These are phyloP conservation scores for Sminthurides aquaticus DNA, from an alignment of 2,888 invertebrate genomes.

Conservation along the genomic window DNA sequence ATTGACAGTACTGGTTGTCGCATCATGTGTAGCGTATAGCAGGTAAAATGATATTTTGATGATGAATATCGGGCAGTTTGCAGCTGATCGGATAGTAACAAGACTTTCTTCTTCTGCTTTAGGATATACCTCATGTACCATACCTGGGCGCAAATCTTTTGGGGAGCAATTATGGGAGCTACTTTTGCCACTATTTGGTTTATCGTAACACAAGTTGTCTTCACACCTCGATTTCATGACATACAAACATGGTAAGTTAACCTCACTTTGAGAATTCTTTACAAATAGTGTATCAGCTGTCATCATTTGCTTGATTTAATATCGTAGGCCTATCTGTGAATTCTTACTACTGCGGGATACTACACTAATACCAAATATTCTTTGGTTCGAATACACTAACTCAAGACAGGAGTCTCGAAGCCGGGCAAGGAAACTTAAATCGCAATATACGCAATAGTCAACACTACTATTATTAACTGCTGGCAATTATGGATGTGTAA, in stretches of 20 bases:
- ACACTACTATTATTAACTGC: too few species aligned
- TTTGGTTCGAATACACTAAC: constrained; percentile 90
- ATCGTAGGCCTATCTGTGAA: constrained; percentile 76
- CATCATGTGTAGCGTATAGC: constrained; percentile 42
- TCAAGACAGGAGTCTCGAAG: constrained; percentile 74
- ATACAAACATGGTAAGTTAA: constrained; percentile 71
- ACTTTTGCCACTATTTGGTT: constrained; percentile 75
- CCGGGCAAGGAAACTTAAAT: constrained; percentile 59
- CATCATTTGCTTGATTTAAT: too few species aligned
- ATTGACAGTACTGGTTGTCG: constrained; percentile 32
- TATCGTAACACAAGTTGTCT: constrained; percentile 64
- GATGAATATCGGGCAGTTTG: too few species aligned
- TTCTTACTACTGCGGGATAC: constrained; percentile 78
- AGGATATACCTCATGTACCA: constrained; percentile 84
- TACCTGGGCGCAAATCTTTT: constrained; percentile 69
- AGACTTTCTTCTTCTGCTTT: too few species aligned
- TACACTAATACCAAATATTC: constrained; percentile 79
- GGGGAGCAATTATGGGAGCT: constrained; percentile 67
- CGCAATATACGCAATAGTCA: too few species aligned
- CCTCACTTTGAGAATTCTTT: neutral
- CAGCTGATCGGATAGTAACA: too few species aligned
- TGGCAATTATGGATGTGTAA: too few species aligned
- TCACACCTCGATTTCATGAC: constrained; percentile 77
- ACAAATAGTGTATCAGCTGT: too few species aligned
- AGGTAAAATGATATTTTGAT: constrained; percentile 34